Evolutionary conservation across 2,888 invertebrate species (phyloP), one percentile per base, ranked within the genome.

Genomic region (Drepana falcataria): DNA sequence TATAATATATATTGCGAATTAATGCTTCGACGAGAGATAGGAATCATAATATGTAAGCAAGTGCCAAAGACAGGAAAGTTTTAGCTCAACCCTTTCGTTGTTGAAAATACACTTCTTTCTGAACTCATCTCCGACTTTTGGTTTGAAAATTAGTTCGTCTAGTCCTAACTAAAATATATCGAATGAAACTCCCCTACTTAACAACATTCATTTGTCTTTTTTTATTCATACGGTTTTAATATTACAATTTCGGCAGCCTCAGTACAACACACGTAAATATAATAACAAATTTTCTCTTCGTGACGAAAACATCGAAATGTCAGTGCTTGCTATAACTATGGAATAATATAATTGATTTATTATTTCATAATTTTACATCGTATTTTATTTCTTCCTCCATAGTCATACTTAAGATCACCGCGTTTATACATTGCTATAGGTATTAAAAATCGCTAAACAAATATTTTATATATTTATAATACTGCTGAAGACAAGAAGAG

Each of bases 251-350:
- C 70, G 72, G 68, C 73, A n/a, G 51, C 65, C 57, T 48, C 67
- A 65, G 68, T 63, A 64, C 82, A 85, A 83, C 79, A 75, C 79
- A 80, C 84, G 81, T 88, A 87, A 83, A 86, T 87, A 85, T 83
- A 85, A 79, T 77, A 76, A 85, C 81, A 81, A 80, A 79, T 74
- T 69, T 73, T 68, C 62, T 80, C 75, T 77, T 77, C 62, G 88
- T 88, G 88, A 83, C 80, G 80, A 86, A 82, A 87, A 88, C 87
- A 87, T 88, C 83, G 81, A 87, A 87, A 83, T 85, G n/a, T 88
- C 88, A 88, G 88, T 89, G 89, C 89, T 85, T 80, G 74, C 83
- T 85, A 86, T 83, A 68, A 79, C 75, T n/a, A n/a, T n/a, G n/a
- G n/a, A n/a, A 79, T 79, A 82, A 73, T 79, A 75, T 40, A 40